Conservation (phyloP, 2,113 vertebrate species). For the Malurus cyaneus region DNA sequence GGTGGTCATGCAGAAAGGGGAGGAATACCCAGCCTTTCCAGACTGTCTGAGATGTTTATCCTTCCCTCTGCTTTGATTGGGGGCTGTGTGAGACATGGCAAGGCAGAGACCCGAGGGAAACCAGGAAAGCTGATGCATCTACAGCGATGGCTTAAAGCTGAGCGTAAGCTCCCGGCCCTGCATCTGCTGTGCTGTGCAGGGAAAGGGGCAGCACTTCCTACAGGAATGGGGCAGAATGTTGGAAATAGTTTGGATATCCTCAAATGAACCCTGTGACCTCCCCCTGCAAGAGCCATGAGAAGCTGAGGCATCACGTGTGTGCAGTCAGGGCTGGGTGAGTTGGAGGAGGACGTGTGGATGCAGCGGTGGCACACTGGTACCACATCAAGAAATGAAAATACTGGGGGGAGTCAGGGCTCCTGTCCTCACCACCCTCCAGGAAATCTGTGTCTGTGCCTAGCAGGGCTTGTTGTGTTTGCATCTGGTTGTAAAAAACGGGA, state of each 20-base stretch:
- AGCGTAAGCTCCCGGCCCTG: background rate
- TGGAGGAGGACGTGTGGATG: accelerated
- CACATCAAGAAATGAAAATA: background rate
- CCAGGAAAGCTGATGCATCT: background rate
- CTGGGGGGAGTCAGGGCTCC: background rate
- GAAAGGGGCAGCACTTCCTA: background rate
- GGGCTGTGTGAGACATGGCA: background rate
- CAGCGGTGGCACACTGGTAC: background rate
- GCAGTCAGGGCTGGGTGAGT: background rate
- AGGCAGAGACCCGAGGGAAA: background rate
- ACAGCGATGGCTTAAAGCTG: background rate
- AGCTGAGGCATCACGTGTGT: background rate
- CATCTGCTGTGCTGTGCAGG: background rate
- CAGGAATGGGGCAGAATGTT: background rate
- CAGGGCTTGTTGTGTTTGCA: background rate
- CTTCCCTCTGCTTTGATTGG: background rate
- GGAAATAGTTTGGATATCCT: background rate
- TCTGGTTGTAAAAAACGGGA: background rate
- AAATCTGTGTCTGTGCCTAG: background rate
- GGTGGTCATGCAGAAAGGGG: background rate
- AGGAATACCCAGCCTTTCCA: background rate
- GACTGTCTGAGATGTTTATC: background rate
- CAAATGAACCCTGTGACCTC: background rate
- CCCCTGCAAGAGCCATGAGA: background rate
- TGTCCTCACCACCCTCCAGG: background rate